Percentiles rank a stretch among this genome's conserved stretches.
Conservation (phyloP, 92 coral and sea anemone genomes). For the Bergia sp. region DNA sequence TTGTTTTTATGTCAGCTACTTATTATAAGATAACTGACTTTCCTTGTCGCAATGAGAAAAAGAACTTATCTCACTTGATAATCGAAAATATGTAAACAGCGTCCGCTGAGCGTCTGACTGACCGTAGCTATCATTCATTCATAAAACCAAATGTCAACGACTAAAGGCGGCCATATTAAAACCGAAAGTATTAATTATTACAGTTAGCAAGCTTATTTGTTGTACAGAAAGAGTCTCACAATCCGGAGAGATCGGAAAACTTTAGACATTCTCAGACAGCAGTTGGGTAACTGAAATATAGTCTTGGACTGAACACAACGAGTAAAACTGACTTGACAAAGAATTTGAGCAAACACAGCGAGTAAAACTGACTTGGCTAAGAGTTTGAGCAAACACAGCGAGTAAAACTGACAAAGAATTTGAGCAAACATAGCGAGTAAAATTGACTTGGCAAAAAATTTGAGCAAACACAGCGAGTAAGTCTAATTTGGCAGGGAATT, state of each 20-base stretch:
- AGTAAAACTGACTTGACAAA: neutral
- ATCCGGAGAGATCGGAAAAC: neutral
- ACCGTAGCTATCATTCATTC: neutral
- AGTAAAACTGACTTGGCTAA: no score
- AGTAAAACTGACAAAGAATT: no score
- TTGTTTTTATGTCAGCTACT: no score
- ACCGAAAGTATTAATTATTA: neutral
- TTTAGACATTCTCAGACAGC: neutral
- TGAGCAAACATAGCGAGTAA: no score
- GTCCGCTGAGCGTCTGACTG: neutral
- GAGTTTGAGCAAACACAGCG: no score
- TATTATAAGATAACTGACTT: no score
- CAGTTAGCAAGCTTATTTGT: neutral
- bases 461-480: no score
- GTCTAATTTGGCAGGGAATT: no score
- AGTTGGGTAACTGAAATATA: neutral
- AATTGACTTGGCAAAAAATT: no score
- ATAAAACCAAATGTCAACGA: neutral
- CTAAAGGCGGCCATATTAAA: neutral
- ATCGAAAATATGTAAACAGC: neutral
- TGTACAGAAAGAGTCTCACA: neutral
- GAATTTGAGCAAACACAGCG: neutral
- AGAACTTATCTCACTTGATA: neutral
- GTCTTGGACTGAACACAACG: neutral
- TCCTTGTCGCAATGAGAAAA: neutral